A percentile compares a stretch with the other conserved stretches of the same genome.
Conservation (phyloP, 2,888 invertebrate genomes). For the Nephrotoma flavescens region DNA sequence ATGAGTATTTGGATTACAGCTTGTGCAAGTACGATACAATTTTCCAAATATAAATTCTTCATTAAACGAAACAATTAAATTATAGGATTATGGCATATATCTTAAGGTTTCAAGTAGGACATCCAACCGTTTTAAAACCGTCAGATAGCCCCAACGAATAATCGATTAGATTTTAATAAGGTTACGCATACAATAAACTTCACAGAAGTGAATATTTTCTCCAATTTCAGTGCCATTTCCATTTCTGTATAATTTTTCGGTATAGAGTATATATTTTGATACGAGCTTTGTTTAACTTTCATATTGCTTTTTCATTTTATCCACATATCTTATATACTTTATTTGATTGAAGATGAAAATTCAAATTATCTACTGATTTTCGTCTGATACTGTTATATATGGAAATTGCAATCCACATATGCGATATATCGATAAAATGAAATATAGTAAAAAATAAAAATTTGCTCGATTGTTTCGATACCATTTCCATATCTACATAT, state of each 20-base stretch:
- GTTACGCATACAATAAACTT: not conserved
- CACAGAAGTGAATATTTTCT: not conserved
- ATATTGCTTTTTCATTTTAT: no score
- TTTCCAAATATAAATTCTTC: no score
- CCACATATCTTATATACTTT: not conserved
- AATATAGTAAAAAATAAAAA: not conserved
- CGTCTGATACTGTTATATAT: not conserved
- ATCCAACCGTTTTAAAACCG: no score
- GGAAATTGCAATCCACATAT: not conserved
- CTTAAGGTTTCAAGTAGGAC: no score
- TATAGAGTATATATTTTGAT: no score
- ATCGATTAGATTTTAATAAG: not conserved
- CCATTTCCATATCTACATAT: not conserved
- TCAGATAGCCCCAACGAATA: not conserved
- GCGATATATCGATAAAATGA: not conserved
- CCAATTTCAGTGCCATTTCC: not conserved
- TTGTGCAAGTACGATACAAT: no score
- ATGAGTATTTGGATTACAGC: no score
- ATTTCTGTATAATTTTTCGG: no score
- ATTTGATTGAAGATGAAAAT: not conserved
- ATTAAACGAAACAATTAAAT: no score
- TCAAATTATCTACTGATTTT: not conserved
- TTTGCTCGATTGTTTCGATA: not conserved
- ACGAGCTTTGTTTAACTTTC: no score
- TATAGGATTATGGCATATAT: no score